These are phyloP conservation scores for Vidua chalybeata DNA, from an alignment of 2,113 vertebrate genomes.

Conservation along the genomic window DNA sequence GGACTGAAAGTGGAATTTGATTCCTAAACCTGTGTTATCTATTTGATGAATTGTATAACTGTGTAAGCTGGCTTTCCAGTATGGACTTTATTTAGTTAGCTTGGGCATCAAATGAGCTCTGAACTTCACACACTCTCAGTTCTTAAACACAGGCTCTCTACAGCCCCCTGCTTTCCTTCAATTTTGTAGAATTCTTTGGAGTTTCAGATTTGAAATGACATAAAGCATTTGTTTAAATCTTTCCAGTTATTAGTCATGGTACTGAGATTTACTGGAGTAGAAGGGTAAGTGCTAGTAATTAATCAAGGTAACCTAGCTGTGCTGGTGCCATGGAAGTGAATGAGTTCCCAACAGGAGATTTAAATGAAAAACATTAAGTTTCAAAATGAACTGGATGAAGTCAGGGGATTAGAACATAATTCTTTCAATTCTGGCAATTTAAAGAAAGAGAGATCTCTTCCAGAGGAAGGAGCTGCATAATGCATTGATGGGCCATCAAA, in stretches of 20 bases:
- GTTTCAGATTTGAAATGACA: constrained; percentile 40
- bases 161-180: background rate
- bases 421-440: constrained; percentile 65
- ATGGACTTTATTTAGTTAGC: background rate
- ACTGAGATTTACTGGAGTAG: constrained; percentile 33
- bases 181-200: constrained; percentile 34
- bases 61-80: background rate
- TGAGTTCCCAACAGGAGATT: constrained; percentile 66
- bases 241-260: constrained; percentile 42
- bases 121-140: background rate
- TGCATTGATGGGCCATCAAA: constrained; percentile 48
- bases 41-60: background rate
- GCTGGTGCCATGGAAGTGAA: constrained; percentile 31
- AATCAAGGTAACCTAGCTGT: constrained; percentile 49
- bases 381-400: constrained; percentile 65
- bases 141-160: constrained; percentile 7
- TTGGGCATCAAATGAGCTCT: background rate
- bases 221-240: constrained; percentile 50
- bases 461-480: constrained; percentile 18
- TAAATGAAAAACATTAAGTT: constrained; percentile 72
- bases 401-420: constrained; percentile 70
- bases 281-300: constrained; percentile 60
- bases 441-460: constrained; percentile 58
- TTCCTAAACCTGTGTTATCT: background rate
- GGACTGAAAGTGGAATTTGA: background rate